phyloP scores from a whole-genome alignment of 2,797 vertebrate species.

The Helarctos malayanus region DNA sequence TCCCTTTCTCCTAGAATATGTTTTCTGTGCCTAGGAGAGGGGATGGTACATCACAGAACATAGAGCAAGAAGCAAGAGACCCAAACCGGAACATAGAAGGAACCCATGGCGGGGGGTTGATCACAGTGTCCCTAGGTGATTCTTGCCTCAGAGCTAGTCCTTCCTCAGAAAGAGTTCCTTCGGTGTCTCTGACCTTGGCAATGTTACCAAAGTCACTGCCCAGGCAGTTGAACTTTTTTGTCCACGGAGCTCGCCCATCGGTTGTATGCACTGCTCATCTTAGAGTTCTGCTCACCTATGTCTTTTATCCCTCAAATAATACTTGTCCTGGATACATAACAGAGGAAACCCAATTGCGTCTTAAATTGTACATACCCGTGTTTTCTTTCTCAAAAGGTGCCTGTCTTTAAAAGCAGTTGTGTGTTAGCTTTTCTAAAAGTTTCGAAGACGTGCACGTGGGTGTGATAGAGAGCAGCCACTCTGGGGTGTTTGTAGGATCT shows the following conservation, averaged over 20 bases:
- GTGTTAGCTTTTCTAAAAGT: slow-evolving; percentile 11
- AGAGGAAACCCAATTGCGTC: slow-evolving; percentile 61
- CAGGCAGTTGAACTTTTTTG: slow-evolving; percentile 69
- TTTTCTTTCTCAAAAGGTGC: not conserved
- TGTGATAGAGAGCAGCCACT: not conserved
- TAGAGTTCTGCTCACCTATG: slow-evolving; percentile 40
- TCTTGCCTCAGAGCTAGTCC: slow-evolving; percentile 56
- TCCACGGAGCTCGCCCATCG: slow-evolving; percentile 57
- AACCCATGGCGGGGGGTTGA: not conserved
- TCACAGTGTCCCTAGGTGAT: not conserved
- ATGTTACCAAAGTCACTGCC: slow-evolving; percentile 21
- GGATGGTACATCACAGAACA: not conserved
- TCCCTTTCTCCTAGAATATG: not conserved
- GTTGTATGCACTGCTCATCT: slow-evolving; percentile 66
- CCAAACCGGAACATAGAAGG: not conserved
- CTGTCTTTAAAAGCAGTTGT: slow-evolving; percentile 39
- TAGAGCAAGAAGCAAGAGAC: not conserved
- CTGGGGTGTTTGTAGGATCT: not conserved
- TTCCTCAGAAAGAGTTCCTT: slow-evolving; percentile 31
- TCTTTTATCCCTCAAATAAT: slow-evolving; percentile 46
- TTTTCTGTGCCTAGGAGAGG: not conserved
- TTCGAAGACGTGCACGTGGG: slow-evolving; percentile 7
- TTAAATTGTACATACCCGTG: not conserved
- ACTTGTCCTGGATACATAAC: not conserved
- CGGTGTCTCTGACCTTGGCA: slow-evolving; percentile 75